Evolutionary conservation across 2,797 vertebrate genomes (phyloP).

Genomic region (Oreochromis grahami): DNA sequence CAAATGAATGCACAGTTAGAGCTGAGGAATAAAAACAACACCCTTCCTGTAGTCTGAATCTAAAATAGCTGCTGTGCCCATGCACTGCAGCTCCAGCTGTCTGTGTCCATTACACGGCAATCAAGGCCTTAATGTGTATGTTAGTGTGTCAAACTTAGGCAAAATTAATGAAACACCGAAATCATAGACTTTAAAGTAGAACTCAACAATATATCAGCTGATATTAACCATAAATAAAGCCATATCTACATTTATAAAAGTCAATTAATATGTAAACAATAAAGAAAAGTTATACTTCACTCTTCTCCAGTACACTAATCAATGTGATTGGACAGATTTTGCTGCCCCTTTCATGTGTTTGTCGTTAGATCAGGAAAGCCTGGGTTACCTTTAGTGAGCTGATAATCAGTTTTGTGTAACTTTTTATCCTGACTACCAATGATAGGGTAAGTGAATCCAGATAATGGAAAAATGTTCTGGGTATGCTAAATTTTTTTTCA

Average conservation of each 20-base stretch:
- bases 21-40: background rate
- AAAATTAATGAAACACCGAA: background rate
- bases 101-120: background rate
- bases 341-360: background rate
- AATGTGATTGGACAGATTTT: background rate
- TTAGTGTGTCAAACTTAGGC: background rate
- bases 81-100: background rate
- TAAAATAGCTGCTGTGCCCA: background rate
- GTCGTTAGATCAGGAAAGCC: background rate
- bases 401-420: background rate
- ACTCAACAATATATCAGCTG: background rate
- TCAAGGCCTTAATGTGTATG: background rate
- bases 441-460: background rate
- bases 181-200: background rate
- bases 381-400: background rate
- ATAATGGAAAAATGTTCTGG: background rate
- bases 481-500: background rate
- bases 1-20: background rate
- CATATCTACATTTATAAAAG: background rate
- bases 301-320: background rate
- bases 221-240: background rate
- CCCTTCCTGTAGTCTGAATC: background rate
- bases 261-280: background rate
- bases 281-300: background rate
- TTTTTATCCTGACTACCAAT: background rate